These are phyloP conservation scores for Phyllostomus discolor DNA, from an alignment of 2,113 vertebrate genomes.

Conservation along the genomic window DNA sequence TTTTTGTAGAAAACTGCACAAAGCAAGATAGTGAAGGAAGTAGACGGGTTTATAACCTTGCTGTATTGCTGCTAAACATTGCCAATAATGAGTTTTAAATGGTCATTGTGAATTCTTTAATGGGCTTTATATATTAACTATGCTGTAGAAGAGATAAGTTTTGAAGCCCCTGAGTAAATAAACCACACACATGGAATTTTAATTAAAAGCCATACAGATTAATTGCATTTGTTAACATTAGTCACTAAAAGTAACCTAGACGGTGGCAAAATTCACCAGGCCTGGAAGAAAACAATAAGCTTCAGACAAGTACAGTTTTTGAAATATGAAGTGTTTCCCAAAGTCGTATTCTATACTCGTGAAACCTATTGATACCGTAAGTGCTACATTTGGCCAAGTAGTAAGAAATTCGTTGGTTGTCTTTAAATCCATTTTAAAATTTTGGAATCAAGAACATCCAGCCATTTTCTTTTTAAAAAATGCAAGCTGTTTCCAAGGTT, in stretches of 20 bases:
- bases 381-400: neutral
- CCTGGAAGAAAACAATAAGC: neutral
- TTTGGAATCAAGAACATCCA: neutral
- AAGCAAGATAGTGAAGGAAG: conserved; percentile 45
- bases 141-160: conserved; percentile 34
- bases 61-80: neutral
- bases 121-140: conserved; percentile 8
- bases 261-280: neutral
- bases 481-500: neutral
- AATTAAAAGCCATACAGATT: conserved; percentile 43
- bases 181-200: neutral
- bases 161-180: conserved; percentile 19
- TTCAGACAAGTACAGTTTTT: neutral
- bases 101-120: conserved; percentile 32
- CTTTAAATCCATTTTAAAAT: neutral
- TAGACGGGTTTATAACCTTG: conserved; percentile 2
- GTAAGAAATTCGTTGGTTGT: neutral
- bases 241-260: neutral
- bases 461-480: neutral
- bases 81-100: conserved; percentile 8
- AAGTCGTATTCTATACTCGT: neutral
- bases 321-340: neutral
- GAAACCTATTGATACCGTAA: neutral
- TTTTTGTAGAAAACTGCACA: neutral
- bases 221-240: neutral